phyloP scores from a whole-genome alignment of 2,888 invertebrate species.

The Sycophila texana region DNA sequence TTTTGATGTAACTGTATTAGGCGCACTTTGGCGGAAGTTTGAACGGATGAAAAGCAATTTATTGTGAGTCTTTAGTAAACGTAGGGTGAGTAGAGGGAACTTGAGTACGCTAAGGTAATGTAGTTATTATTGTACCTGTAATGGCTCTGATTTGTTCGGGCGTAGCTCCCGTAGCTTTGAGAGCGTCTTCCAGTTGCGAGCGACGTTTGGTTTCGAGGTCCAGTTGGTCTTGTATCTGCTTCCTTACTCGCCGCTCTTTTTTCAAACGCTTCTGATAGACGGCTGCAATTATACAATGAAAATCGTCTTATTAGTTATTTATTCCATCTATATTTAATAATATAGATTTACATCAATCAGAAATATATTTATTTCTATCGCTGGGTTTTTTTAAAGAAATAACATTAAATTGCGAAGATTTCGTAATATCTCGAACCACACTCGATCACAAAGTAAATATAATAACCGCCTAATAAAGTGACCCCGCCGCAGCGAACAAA shows the following conservation, averaged over 20 bases:
- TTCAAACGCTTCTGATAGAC: constrained; percentile 93
- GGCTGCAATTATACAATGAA: constrained; percentile 79
- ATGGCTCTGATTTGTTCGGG: constrained; percentile 87
- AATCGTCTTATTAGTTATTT: neutral
- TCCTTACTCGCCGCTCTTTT: constrained; percentile 89
- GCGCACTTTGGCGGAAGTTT: constrained; percentile 13
- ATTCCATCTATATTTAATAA: neutral
- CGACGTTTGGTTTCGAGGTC: constrained; percentile 88
- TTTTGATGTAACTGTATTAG: constrained; percentile 20
- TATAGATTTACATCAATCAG: no score
- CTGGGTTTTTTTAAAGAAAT: no score
- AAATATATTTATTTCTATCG: no score
- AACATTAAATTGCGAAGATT: no score
- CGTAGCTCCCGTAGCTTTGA: constrained; percentile 86
- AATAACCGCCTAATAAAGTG: no score
- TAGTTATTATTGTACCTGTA: constrained; percentile 79
- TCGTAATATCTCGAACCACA: no score
- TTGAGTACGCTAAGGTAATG: no score
- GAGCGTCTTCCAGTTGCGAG: constrained; percentile 87
- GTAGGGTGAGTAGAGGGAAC: neutral
- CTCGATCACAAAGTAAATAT: no score
- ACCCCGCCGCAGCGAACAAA: no score
- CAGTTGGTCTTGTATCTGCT: constrained; percentile 90
- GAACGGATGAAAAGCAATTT: neutral
- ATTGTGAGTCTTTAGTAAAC: neutral